Evolutionary conservation across 23 tunicate genomes (phyloP).

Genomic region (Botrylloides violaceus): DNA sequence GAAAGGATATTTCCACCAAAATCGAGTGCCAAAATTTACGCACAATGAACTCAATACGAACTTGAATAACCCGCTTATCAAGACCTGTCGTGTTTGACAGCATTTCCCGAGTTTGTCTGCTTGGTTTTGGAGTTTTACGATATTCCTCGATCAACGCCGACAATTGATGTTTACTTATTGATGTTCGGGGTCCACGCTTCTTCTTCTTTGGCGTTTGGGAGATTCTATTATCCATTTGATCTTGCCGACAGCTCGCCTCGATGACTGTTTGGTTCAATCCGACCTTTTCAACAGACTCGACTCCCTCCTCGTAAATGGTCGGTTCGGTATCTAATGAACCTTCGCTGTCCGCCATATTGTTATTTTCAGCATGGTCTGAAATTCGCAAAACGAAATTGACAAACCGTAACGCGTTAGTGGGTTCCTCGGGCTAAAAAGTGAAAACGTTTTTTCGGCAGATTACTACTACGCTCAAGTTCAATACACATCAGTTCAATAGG

Average conservation of each 20-base stretch:
- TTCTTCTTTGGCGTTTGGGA: constrained; percentile 6
- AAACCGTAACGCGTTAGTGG: too few relatives aligned
- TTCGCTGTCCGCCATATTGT: constrained; percentile 28
- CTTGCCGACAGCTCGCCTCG: constrained; percentile 1
- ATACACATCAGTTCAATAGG: too few relatives aligned
- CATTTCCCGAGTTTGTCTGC: constrained; percentile 54
- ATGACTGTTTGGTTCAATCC: neutral
- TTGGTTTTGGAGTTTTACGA: constrained; percentile 51
- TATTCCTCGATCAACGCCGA: constrained; percentile 50
- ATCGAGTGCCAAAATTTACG: neutral
- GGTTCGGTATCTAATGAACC: neutral
- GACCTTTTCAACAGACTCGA: constrained; percentile 14
- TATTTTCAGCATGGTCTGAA: neutral
- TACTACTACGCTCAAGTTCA: too few relatives aligned
- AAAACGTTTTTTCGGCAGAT: too few relatives aligned
- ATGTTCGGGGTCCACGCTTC: constrained; percentile 80
- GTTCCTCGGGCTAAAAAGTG: too few relatives aligned
- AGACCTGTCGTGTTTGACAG: constrained; percentile 69
- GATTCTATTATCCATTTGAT: neutral
- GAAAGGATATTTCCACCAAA: neutral
- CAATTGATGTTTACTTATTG: constrained; percentile 63
- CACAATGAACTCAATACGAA: neutral
- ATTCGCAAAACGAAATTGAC: too few relatives aligned
- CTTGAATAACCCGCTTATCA: constrained; percentile 75
- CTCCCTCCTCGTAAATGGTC: constrained; percentile 12